phyloP scores from a whole-genome alignment of 2,113 vertebrate species.

The Macroglossus sobrinus region DNA sequence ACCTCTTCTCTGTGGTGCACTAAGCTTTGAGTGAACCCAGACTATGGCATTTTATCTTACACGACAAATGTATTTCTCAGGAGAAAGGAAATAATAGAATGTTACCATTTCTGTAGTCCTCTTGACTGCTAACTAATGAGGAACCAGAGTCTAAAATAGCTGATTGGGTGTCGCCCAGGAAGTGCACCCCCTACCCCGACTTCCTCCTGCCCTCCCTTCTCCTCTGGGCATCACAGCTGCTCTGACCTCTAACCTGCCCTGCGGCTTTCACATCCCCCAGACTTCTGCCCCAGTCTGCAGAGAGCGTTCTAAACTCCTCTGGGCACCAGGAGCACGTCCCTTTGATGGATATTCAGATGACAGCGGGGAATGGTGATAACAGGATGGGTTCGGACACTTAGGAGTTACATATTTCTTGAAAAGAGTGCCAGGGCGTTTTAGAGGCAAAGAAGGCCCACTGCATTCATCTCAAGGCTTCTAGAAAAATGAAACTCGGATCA shows the following conservation, averaged over 20 bases:
- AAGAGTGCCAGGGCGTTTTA: not conserved
- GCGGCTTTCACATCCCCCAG: not conserved
- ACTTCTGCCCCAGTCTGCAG: not conserved
- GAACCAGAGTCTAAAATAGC: constrained; percentile 62
- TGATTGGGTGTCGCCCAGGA: constrained; percentile 55
- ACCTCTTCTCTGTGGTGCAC: not conserved
- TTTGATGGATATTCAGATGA: not conserved
- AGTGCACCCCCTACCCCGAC: not conserved
- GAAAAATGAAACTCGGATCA: not conserved
- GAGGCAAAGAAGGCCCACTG: not conserved
- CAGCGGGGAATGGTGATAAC: not conserved
- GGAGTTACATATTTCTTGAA: not conserved
- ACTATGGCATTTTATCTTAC: not conserved
- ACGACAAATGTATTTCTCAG: constrained; percentile 19
- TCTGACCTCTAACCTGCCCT: not conserved
- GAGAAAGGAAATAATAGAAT: constrained; percentile 30
- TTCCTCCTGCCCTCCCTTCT: constrained; percentile 29
- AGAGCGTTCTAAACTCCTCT: not conserved
- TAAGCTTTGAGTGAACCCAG: not conserved
- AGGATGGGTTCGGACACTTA: not conserved
- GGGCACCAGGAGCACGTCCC: not conserved
- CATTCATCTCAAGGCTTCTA: not conserved
- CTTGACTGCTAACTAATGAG: constrained; percentile 50
- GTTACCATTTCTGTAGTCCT: not conserved
- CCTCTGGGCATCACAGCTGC: not conserved